These are phyloP conservation scores for Odontophorus gujanensis DNA, from an alignment of 2,113 vertebrate genomes.

Conservation along the genomic window DNA sequence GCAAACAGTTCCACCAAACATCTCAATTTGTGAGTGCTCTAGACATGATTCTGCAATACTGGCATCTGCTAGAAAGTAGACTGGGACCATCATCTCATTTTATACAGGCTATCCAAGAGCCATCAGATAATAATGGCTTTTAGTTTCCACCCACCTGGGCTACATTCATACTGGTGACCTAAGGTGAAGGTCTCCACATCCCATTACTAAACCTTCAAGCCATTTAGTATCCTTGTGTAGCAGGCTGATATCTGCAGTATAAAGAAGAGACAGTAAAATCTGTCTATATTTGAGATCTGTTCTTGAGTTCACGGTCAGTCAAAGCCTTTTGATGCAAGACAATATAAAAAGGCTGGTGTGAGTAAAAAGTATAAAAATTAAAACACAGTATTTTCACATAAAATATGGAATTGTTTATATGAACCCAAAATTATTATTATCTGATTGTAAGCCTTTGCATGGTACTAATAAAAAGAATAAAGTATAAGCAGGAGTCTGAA, in stretches of 20 bases:
- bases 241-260: constrained; percentile 1
- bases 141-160: constrained; percentile 66
- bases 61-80: background rate
- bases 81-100: constrained; percentile 64
- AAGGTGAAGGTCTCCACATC: constrained; percentile 70
- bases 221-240: background rate
- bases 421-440: background rate
- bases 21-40: background rate
- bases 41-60: background rate
- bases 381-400: background rate
- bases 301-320: background rate
- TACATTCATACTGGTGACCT: constrained; percentile 62
- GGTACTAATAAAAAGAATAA: background rate
- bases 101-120: constrained; percentile 46
- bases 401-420: constrained; percentile 25
- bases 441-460: background rate
- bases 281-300: background rate
- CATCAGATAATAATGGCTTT: constrained; percentile 64
- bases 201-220: constrained; percentile 56
- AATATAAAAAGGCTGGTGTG: background rate
- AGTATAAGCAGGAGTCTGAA: background rate
- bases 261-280: constrained; percentile 35
- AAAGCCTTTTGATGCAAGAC: background rate
- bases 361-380: background rate
- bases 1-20: background rate